Percentiles rank a stretch among this genome's conserved stretches.
Evolutionary conservation across 2,797 vertebrate species (phyloP).

Genomic region (Sciaenops ocellatus): DNA sequence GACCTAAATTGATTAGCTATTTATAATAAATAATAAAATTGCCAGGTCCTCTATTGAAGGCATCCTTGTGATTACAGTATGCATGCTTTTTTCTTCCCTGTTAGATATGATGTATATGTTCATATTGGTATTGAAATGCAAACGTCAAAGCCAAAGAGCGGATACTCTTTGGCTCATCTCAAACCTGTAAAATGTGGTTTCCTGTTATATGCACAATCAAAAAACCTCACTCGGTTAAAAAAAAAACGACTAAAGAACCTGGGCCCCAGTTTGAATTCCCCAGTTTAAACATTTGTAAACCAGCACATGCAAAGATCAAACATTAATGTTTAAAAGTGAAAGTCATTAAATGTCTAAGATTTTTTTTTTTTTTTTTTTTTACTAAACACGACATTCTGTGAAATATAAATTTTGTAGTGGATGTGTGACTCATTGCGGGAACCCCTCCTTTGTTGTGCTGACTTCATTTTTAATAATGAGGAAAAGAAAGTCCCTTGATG

Average conservation of each 20-base stretch:
- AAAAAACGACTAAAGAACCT: conserved; percentile 9
- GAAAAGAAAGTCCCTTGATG: conserved; percentile 56
- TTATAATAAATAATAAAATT: neutral
- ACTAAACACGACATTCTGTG: neutral
- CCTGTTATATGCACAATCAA: conserved; percentile 55
- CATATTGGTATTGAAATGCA: neutral
- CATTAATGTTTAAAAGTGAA: conserved; percentile 12
- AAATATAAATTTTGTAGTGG: conserved; percentile 46
- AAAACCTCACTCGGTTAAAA: conserved; percentile 39
- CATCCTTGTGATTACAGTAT: too few relatives aligned
- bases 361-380: neutral
- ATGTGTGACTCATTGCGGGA: conserved; percentile 50
- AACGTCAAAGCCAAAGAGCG: neutral
- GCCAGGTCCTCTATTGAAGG: neutral
- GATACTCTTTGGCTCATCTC: neutral
- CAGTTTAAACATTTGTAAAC: neutral
- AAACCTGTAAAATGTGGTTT: conserved; percentile 59
- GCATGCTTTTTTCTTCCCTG: neutral
- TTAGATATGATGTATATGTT: neutral
- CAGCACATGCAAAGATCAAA: neutral
- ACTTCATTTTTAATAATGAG: conserved; percentile 62
- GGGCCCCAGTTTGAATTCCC: neutral
- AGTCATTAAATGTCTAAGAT: neutral
- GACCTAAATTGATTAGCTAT: neutral
- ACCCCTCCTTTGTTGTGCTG: conserved; percentile 18